Conservation (phyloP, 2,113 vertebrate species). For the Silurus glanis region DNA sequence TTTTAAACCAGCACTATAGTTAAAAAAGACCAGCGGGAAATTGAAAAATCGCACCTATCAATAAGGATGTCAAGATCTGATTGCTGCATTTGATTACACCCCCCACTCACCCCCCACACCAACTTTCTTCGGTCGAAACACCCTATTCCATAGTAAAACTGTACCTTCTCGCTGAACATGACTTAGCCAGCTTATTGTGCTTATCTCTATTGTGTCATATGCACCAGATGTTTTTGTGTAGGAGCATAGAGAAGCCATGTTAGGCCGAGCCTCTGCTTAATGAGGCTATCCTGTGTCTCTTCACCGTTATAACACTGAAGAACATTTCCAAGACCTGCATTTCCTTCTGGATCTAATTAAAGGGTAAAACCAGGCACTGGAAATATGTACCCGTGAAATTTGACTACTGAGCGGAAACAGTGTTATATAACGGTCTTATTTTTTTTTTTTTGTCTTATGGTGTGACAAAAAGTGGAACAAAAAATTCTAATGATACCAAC, state of each 20-base stretch:
- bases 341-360: conserved; percentile 32
- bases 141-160: conserved; percentile 65
- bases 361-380: not conserved
- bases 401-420: not conserved
- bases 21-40: conserved; percentile 56
- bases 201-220: conserved; percentile 63
- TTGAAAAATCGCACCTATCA: conserved; percentile 55
- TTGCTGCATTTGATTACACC: conserved; percentile 21
- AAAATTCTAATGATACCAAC: not conserved
- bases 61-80: conserved; percentile 64
- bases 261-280: not conserved
- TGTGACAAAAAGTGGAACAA: not conserved
- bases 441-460: not conserved
- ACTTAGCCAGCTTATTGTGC: conserved; percentile 54
- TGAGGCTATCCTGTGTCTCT: conserved; percentile 38
- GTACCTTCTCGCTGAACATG: conserved; percentile 58
- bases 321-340: conserved; percentile 12
- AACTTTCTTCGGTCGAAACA: conserved; percentile 59
- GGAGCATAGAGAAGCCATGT: conserved; percentile 24
- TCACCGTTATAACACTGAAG: not conserved
- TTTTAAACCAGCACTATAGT: conserved; percentile 55
- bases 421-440: conserved; percentile 15
- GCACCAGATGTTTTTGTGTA: conserved; percentile 67
- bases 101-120: conserved; percentile 12
- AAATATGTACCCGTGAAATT: conserved; percentile 5